Base-by-base conservation (phyloP, 2,888 invertebrate genomes). In the Steinernema scapterisci region DNA sequence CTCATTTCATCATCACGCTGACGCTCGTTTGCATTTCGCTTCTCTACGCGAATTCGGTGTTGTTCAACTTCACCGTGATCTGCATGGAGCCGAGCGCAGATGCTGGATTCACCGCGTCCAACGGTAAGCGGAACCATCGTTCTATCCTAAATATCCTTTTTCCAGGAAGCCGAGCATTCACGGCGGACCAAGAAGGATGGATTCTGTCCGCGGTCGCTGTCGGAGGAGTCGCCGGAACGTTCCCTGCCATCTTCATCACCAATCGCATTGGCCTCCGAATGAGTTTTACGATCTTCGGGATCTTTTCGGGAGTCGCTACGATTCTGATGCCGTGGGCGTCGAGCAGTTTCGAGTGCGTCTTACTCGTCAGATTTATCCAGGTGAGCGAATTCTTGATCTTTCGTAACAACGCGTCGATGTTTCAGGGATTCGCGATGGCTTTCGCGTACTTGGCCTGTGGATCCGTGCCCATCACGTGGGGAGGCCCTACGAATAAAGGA, bases 41-140 rank as follows among this genome's bases (percentile, higher is more conserved):
- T 9, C 16, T 63, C 6, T 7, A 25, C 16, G 31, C 31, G 7
- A 63, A 27, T 25, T 23, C 54, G 6, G 13, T 74, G n/a, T 38
- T 71, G 31, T 56, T 74, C 9, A 72, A 74, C 48, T 74, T 74
- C 27, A 74, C 74, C 21, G 74, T 74, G 38, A 71, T 74, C 45
- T 74, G 74, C 19, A 74, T 71, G 71, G 23, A 70, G n/a, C 16
- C 48, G 19, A n/a, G 16, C 13, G 9, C n/a, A 23, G 48, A 71
- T n/a, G 16, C 9, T 43, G 38, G 44, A n/a, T n/a, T n/a, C n/a
- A 13, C 19, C 23, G 21, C 21, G 13, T 21, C 2, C 2, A 31
- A 54, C 70, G 25, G 31, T 51, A 38, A 13, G 31, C n/a, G 19
- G 38, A 6, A 9, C 9, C 38, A 6, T 38, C 9, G 38, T 38